Conservation (phyloP, 23 tunicate genomes). For the Pegea sp. region DNA sequence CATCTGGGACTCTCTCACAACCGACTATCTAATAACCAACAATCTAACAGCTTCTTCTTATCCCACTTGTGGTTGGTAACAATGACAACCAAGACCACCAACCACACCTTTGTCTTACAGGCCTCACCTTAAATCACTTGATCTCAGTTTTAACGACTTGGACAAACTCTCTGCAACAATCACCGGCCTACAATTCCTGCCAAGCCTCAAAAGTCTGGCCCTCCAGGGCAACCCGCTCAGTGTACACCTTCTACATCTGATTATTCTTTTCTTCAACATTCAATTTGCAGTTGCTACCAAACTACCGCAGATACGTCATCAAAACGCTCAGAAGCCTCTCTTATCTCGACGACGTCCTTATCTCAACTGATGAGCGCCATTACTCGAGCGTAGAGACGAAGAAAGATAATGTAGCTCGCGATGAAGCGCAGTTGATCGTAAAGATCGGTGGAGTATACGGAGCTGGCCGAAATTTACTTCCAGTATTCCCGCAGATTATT, state of each 20-base stretch:
- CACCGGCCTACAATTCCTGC: background rate
- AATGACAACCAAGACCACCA: background rate
- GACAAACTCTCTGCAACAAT: background rate
- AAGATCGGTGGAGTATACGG: no score
- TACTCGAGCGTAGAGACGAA: no score
- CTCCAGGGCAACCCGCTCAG: background rate
- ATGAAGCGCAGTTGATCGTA: no score
- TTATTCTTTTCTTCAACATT: no score
- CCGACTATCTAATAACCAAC: background rate
- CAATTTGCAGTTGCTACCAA: background rate
- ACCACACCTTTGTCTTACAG: background rate
- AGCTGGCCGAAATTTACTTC: no score
- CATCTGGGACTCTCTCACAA: background rate
- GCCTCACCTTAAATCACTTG: background rate
- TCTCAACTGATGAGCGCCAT: background rate
- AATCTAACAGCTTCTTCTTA: background rate
- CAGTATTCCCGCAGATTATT: no score
- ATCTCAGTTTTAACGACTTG: background rate
- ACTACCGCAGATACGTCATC: background rate
- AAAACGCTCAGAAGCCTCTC: background rate
- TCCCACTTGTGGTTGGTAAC: background rate
- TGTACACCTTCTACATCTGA: conserved; percentile 1
- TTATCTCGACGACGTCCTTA: background rate
- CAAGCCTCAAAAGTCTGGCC: background rate
- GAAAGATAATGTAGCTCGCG: no score